These are phyloP conservation scores for Alectura lathami DNA, from an alignment of 2,113 vertebrate genomes.

Conservation along the genomic window DNA sequence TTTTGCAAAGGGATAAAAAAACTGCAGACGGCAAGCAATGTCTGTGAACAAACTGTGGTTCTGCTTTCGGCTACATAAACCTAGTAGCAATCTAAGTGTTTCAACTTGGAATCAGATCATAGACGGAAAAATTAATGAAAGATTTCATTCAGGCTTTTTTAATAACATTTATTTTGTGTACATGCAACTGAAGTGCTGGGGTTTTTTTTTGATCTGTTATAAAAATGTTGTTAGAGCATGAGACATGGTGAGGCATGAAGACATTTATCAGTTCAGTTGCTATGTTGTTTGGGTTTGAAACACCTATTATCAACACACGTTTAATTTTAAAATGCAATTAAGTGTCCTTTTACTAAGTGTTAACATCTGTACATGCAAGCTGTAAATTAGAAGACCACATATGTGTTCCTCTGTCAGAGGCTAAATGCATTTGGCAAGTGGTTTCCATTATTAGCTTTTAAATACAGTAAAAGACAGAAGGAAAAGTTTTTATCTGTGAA, in stretches of 20 bases:
- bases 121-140: constrained; percentile 80
- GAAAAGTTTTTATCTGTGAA: neutral
- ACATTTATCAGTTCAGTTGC: constrained; percentile 74
- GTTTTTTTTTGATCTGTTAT: constrained; percentile 43
- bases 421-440: constrained; percentile 67
- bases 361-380: constrained; percentile 75
- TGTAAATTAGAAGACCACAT: constrained; percentile 76
- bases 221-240: constrained; percentile 46
- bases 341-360: constrained; percentile 74
- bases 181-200: constrained; percentile 39
- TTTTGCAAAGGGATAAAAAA: constrained; percentile 79
- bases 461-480: constrained; percentile 32
- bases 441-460: constrained; percentile 66
- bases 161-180: constrained; percentile 73
- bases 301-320: constrained; percentile 76
- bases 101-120: constrained; percentile 82
- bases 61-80: constrained; percentile 80
- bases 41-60: constrained; percentile 76
- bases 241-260: constrained; percentile 67
- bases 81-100: constrained; percentile 76
- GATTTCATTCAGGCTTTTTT: constrained; percentile 72
- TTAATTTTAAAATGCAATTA: constrained; percentile 80
- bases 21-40: constrained; percentile 74
- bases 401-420: constrained; percentile 70
- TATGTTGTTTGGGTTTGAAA: constrained; percentile 74